Conservation (phyloP, 1,140 invertebrate species). For the Araneus ventricosus region DNA sequence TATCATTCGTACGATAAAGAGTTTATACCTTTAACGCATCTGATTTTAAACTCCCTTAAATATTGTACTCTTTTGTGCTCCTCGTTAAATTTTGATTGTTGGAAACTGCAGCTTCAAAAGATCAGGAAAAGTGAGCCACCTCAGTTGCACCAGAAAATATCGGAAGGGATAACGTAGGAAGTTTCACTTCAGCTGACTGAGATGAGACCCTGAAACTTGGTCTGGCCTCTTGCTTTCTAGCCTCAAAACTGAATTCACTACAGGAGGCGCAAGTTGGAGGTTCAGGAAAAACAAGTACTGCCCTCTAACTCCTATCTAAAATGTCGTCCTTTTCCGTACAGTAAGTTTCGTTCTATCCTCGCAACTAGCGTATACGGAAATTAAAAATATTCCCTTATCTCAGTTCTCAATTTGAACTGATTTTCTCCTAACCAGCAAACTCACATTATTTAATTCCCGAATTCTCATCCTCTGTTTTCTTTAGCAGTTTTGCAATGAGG, state of each 20-base stretch:
- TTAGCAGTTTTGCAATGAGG: not conserved
- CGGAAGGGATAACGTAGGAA: too few species aligned
- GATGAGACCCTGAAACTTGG: not conserved
- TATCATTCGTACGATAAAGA: constrained; percentile 4
- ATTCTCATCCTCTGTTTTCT: not conserved
- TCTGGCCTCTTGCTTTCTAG: not conserved
- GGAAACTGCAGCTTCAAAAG: constrained; percentile 33
- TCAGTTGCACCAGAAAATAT: too few species aligned
- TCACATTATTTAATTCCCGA: too few species aligned
- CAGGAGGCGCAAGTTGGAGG: not conserved
- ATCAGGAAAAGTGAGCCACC: not conserved
- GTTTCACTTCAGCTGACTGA: too few species aligned
- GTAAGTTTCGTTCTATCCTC: not conserved
- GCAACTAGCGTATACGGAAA: not conserved
- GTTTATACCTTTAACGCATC: constrained; percentile 16
- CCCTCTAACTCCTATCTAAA: not conserved
- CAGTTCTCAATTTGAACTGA: not conserved
- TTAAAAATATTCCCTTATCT: not conserved
- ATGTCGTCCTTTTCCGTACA: constrained; percentile 28
- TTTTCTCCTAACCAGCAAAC: not conserved
- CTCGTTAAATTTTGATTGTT: not conserved
- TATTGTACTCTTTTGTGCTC: not conserved
- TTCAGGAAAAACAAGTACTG: not conserved
- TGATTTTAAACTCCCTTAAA: not conserved
- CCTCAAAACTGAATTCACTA: not conserved